phyloP scores from a whole-genome alignment of 2,113 vertebrate species.

The Channa argus region DNA sequence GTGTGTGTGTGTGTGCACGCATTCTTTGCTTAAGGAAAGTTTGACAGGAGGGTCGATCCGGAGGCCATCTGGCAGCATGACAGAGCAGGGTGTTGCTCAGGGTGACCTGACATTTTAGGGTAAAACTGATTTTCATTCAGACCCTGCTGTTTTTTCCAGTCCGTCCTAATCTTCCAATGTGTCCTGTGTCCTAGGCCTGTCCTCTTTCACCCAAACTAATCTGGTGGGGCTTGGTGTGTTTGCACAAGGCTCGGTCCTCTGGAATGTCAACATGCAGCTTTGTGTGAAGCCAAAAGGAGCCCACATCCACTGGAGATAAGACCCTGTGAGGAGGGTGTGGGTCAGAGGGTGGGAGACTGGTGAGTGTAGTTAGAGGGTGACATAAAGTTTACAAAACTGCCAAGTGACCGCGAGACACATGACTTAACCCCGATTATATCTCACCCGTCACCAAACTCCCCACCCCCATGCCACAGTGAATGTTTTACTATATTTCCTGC shows the following conservation, averaged over 20 bases:
- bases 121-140: conserved; percentile 34
- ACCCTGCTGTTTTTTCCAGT: conserved; percentile 44
- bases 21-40: conserved; percentile 1
- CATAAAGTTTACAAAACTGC: conserved; percentile 66
- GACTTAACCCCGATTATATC: conserved; percentile 37
- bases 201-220: conserved; percentile 61
- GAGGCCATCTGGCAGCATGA: conserved; percentile 25
- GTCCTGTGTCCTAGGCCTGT: conserved; percentile 56
- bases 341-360: conserved; percentile 21
- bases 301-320: conserved; percentile 77
- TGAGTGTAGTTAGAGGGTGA: conserved; percentile 49
- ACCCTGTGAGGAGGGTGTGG: conserved; percentile 47
- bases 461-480: not conserved
- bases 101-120: conserved; percentile 48
- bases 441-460: not conserved
- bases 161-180: conserved; percentile 43
- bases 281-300: conserved; percentile 74
- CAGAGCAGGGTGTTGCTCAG: not conserved
- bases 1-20: too few species aligned
- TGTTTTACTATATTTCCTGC: conserved; percentile 9
- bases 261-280: conserved; percentile 85
- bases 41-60: not conserved
- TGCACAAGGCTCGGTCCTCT: conserved; percentile 80
- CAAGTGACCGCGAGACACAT: conserved; percentile 43
- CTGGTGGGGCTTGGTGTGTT: conserved; percentile 80